Evolutionary conservation across 2,888 invertebrate genomes (phyloP), one percentile per base, ranked within the genome.

Genomic region (Harpalus rubripes): DNA sequence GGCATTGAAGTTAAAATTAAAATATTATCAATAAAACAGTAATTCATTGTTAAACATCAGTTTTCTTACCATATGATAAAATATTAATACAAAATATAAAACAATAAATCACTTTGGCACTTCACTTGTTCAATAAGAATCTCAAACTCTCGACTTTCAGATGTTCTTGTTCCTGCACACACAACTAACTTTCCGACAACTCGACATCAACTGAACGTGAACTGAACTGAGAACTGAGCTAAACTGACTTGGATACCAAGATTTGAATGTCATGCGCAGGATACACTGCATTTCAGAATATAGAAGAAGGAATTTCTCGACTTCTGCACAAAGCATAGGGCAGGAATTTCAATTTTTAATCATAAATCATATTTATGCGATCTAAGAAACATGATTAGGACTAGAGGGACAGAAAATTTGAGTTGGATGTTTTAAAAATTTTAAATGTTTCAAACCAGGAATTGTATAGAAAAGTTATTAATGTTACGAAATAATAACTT

Each of bases 191-290:
- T 0, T 3, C 10, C 39, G 6, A 32, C 18, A 12, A 22, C 22
- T 63, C 18, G 12, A 26, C 68, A 32, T 39, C 68, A 26, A 68
- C 68, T 68, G 26, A 68, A n/a, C n/a, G n/a, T n/a, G n/a, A n/a
- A n/a, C n/a, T n/a, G n/a, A n/a, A n/a, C n/a, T n/a, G n/a, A n/a
- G n/a, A n/a, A 10, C 41, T 8, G 6, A 41, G 65, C 18, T 16
- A 18, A 68, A 18, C 68, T 16, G 39, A 26, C 22, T 32, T 7
- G 68, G 12, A 32, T 12, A 15, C 41, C 8, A 39, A 68, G 39
- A 68, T 68, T 68, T 68, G 41, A 68, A 68, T 68, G 68, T 41
- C 68, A 68, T n/a, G 39, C 16, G 15, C 39, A n/a, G 10, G 7
- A 26, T 68, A 68, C 41, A 68, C 32, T 68, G 15, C 68, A 68